Base-by-base conservation (phyloP, 2,113 vertebrate species). In the Onychostruthus taczanowskii region DNA sequence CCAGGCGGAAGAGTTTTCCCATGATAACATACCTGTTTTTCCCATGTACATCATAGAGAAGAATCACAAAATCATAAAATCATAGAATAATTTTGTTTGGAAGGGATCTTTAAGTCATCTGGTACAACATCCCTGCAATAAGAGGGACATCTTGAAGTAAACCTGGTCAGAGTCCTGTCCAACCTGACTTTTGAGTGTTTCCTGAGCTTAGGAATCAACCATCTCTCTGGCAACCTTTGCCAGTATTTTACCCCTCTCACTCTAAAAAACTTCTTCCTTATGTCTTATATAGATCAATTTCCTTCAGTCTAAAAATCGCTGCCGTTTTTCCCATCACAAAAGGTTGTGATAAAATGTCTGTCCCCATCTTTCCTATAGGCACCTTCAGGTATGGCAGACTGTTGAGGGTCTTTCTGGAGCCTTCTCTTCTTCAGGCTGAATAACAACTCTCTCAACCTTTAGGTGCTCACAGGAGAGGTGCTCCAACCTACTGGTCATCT, bases 241-340 rank as follows among this genome's bases (percentile, higher is more conserved):
- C 37, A 64, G 31, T 44, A 16, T 37, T 73, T 43, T 66, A 46
- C 23, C 4, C 1, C 2, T 1, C 11, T 50, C 16, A 20, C 50
- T 53, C 9, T 46, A 31, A 61, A 75, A 53, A 9, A 9, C 20
- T 21, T 68, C 39, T 52, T 61, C 19, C 13, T 68, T 82, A 5
- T 26, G 39, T 19, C 18, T 73, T 73, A 8, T 2, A 17, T 15
- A 68, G 35, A 47, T 61, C 0, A 0, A 27, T 11, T 11, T 31
- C 16, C 39, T 75, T 41, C 21, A 31, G 9, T n/a, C 75, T 47
- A 55, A 68, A 83, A 76, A 41, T 3, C 3, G 8, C 12, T 47
- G 33, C 13, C 30, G 6, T 11, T 75, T 61, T 67, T 35, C 20
- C 69, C 21, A 39, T 41, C 30, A 26, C 28, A 62, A 47, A 6